Percentiles rank a stretch among this genome's conserved stretches.
Conservation (phyloP, 2,888 invertebrate species). For the Stramonita haemastoma region DNA sequence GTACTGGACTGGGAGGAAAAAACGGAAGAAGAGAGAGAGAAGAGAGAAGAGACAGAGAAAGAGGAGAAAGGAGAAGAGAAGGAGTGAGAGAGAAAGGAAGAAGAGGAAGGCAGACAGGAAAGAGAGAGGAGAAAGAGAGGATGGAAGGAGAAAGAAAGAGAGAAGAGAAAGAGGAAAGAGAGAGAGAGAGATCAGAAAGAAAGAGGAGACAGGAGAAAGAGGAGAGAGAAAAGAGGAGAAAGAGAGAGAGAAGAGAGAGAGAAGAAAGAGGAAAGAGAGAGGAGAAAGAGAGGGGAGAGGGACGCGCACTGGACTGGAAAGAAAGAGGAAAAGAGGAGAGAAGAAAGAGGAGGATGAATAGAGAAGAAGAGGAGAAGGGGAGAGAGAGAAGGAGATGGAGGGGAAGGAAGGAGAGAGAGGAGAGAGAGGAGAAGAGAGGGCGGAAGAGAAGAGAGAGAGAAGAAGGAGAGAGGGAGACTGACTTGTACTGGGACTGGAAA, state of each 20-base stretch:
- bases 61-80: too few species aligned
- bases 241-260: not conserved
- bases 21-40: too few species aligned
- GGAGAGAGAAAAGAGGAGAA: too few species aligned
- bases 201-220: too few species aligned
- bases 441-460: not conserved
- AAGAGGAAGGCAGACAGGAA: not conserved
- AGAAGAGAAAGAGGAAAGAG: not conserved
- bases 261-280: not conserved
- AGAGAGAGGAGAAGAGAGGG: not conserved
- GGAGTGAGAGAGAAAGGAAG: not conserved
- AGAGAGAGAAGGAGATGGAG: not conserved
- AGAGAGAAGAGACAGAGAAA: too few species aligned
- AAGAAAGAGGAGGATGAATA: not conserved
- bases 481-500: slow-evolving; percentile 25
- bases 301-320: too few species aligned
- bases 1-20: too few species aligned
- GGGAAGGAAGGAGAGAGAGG: not conserved
- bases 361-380: not conserved
- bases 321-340: not conserved
- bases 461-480: not conserved
- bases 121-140: not conserved
- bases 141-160: not conserved
- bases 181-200: not conserved
- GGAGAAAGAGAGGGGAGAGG: not conserved